Conservation (phyloP, 2,888 invertebrate genomes). For the Acanthopleura granulata region DNA sequence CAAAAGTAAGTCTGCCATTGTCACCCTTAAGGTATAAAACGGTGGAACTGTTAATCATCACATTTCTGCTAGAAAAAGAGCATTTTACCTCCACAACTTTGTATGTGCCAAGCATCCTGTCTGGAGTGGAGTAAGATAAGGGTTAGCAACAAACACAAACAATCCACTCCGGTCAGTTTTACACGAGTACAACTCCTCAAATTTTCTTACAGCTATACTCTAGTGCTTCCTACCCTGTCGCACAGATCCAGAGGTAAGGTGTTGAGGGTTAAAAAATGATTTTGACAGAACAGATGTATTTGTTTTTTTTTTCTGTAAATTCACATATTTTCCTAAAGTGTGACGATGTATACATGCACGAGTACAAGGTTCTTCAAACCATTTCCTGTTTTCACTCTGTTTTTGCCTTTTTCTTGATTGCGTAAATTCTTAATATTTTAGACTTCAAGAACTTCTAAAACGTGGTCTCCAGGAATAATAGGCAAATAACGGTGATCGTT, state of each 20-base stretch:
- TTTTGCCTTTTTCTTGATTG: slow-evolving; percentile 27
- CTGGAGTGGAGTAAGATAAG: slow-evolving; percentile 29
- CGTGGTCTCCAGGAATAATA: slow-evolving; percentile 27
- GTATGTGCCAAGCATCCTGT: slow-evolving; percentile 25
- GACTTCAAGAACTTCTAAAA: slow-evolving; percentile 25
- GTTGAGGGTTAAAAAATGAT: slow-evolving; percentile 18
- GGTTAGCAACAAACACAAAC: slow-evolving; percentile 20
- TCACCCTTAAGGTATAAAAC: slow-evolving; percentile 24
- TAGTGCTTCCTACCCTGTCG: slow-evolving; percentile 30
- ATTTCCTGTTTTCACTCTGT: slow-evolving; percentile 28
- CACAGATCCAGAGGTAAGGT: slow-evolving; percentile 24
- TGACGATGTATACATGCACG: slow-evolving; percentile 32
- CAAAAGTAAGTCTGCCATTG: slow-evolving; percentile 13
- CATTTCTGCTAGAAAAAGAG: slow-evolving; percentile 23
- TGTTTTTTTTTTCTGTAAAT: slow-evolving; percentile 22
- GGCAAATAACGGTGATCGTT: slow-evolving; percentile 35
- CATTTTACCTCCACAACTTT: slow-evolving; percentile 29
- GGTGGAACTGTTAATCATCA: slow-evolving; percentile 17
- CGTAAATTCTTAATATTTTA: slow-evolving; percentile 22
- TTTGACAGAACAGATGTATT: slow-evolving; percentile 25
- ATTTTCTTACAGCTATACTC: slow-evolving; percentile 25
- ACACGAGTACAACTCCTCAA: slow-evolving; percentile 18
- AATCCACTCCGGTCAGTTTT: slow-evolving; percentile 28
- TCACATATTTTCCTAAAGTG: slow-evolving; percentile 32
- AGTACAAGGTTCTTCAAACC: slow-evolving; percentile 29